Evolutionary conservation across 2,888 invertebrate species (phyloP).

Genomic region (Diarsia rubi): DNA sequence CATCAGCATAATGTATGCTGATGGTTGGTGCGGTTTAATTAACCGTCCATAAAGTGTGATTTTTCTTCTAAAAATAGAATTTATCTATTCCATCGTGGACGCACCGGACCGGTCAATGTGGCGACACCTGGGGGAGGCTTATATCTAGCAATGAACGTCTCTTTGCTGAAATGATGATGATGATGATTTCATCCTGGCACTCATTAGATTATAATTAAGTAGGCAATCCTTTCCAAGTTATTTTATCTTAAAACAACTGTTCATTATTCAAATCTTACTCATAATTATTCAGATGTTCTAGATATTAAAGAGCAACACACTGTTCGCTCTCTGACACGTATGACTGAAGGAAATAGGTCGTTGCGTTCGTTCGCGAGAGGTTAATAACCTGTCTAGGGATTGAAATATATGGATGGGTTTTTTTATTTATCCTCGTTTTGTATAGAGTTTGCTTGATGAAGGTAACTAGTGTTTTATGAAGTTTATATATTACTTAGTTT

Average conservation of each 20-base stretch:
- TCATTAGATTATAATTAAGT: too few relatives aligned
- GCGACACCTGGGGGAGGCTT: too few relatives aligned
- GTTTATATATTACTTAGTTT: background rate
- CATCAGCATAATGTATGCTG: too few relatives aligned
- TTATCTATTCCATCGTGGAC: too few relatives aligned
- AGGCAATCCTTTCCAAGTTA: background rate
- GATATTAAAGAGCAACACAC: constrained; percentile 23
- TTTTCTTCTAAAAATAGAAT: too few relatives aligned
- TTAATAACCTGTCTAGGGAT: constrained; percentile 55
- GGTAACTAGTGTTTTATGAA: background rate
- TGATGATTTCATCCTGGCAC: too few relatives aligned
- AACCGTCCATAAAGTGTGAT: too few relatives aligned
- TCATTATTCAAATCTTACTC: constrained; percentile 18
- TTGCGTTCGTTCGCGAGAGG: constrained; percentile 32
- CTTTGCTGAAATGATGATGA: too few relatives aligned
- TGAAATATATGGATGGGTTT: constrained; percentile 26
- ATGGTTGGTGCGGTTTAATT: too few relatives aligned
- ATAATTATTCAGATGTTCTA: constrained; percentile 30
- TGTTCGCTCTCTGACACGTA: constrained; percentile 10
- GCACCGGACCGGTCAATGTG: too few relatives aligned
- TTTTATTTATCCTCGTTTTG: background rate
- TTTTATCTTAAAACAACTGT: background rate
- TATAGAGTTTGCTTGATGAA: background rate
- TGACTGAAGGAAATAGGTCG: constrained; percentile 55
- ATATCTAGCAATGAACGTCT: too few relatives aligned